phyloP scores from a whole-genome alignment of 2,797 vertebrate genomes.

The Rhynchotus rufescens region DNA sequence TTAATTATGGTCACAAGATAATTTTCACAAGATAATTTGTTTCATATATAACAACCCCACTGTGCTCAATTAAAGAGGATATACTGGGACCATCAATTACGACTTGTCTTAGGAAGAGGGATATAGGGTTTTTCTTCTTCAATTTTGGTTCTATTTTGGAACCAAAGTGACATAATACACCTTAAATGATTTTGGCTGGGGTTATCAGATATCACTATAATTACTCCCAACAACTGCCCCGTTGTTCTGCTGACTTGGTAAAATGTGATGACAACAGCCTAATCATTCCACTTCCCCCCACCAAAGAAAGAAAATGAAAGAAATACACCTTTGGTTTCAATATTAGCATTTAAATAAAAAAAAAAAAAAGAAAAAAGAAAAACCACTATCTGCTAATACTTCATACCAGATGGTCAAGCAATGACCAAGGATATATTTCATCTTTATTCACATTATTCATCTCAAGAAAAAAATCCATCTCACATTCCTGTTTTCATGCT shows the following conservation, averaged over 20 bases:
- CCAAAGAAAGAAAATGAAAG: background rate
- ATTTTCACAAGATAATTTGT: background rate
- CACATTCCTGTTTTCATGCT: background rate
- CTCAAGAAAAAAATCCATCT: background rate
- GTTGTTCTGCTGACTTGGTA: background rate
- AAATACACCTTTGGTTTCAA: background rate
- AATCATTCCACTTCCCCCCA: background rate
- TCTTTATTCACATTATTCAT: background rate
- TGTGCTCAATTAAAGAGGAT: background rate
- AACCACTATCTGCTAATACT: background rate
- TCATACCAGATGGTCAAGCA: background rate
- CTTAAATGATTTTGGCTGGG: background rate
- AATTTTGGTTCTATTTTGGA: background rate
- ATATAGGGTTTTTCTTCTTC: background rate
- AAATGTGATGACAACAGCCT: background rate
- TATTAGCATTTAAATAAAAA: background rate
- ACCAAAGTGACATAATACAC: background rate
- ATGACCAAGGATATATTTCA: background rate
- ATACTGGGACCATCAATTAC: background rate
- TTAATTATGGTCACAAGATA: background rate
- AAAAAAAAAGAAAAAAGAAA: too few species aligned
- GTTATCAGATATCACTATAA: background rate
- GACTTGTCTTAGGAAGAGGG: background rate
- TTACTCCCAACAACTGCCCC: background rate
- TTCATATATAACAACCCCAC: background rate